Percentiles rank a stretch among this genome's conserved stretches.
phyloP scores from a whole-genome alignment of 2,797 vertebrate genomes.

The Anguilla anguilla region DNA sequence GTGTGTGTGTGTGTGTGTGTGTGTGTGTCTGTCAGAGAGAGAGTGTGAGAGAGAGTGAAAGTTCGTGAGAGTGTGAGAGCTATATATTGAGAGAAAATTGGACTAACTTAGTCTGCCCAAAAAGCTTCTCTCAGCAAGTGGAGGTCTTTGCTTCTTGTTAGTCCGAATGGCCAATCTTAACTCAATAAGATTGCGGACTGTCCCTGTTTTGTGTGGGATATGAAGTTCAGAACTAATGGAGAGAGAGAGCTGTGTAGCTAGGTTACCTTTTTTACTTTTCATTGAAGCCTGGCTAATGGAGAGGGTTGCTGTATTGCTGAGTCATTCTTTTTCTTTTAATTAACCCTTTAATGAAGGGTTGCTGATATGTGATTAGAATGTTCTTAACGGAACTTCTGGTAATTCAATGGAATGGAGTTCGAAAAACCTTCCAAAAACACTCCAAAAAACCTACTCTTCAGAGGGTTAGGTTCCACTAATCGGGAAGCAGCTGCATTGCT shows the following conservation, averaged over 20 bases:
- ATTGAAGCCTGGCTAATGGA: not conserved
- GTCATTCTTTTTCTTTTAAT: not conserved
- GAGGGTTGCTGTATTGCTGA: not conserved
- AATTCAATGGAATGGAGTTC: too few species aligned
- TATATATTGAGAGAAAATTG: not conserved
- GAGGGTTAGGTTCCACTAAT: not conserved
- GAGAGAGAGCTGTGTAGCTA: not conserved
- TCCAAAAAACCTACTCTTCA: too few species aligned
- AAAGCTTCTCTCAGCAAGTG: not conserved
- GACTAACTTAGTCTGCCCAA: not conserved
- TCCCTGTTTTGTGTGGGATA: not conserved
- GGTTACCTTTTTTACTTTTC: not conserved
- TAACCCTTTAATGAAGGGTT: not conserved
- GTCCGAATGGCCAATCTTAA: not conserved
- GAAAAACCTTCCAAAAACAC: too few species aligned
- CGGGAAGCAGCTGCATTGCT: not conserved
- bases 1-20: not conserved
- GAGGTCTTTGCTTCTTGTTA: not conserved
- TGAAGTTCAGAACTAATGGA: slow-evolving; percentile 1
- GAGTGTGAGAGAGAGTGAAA: not conserved
- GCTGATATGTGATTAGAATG: not conserved
- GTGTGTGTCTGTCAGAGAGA: too few species aligned
- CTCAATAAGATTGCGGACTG: not conserved
- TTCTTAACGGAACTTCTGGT: too few species aligned
- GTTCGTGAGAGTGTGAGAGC: not conserved